Base-by-base conservation (phyloP, 30 jellyfish, hydroid and myxozoan genomes). In the Catostylus mosaicus region DNA sequence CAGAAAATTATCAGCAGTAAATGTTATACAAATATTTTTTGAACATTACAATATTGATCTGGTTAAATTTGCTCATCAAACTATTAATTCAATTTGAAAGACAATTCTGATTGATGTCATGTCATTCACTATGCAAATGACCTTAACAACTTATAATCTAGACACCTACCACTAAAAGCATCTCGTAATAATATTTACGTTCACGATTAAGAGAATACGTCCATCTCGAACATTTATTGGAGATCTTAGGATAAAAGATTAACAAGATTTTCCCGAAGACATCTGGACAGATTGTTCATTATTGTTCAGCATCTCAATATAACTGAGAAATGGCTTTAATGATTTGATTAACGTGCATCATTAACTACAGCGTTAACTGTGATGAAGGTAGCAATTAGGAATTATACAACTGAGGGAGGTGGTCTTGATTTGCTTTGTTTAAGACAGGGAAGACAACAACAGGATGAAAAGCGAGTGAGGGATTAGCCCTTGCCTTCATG, bases 91-190 rank as follows among this genome's bases (percentile, higher is more conserved):
- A 50, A 50, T 23, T 59, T 16, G 40, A 6, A 20, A 59, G n/a
- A 23, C 38, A 59, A 59, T 59, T 3, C 37, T 24, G 71, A 59
- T 16, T 59, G n/a, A n/a, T 7, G n/a, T 27, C 40, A 59, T 24
- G 71, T 59, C 40, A 59, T 27, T 24, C 19, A 23, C 37, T 59
- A 24, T 23, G 71, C 71, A 59, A 59, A 59, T 59, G 71, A 59
- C 71, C 71, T 24, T 18, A 37, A 18, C 6, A 27, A 19, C 8
- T 22, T 19, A 59, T 59, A 6, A 27, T 27, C 71, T 24, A 24
- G 12, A 16, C 8, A 6, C 8, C 56, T 16, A 16, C 56, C 16
- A 43, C 16, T 16, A 43, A 43, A 43, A 16, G 56, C 12, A 16
- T 8, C 56, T 8, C 8, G 16, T 5, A 23, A 52, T 16, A 59